Conservation (phyloP, 2,113 vertebrate genomes). For the Burhinus bistriatus region DNA sequence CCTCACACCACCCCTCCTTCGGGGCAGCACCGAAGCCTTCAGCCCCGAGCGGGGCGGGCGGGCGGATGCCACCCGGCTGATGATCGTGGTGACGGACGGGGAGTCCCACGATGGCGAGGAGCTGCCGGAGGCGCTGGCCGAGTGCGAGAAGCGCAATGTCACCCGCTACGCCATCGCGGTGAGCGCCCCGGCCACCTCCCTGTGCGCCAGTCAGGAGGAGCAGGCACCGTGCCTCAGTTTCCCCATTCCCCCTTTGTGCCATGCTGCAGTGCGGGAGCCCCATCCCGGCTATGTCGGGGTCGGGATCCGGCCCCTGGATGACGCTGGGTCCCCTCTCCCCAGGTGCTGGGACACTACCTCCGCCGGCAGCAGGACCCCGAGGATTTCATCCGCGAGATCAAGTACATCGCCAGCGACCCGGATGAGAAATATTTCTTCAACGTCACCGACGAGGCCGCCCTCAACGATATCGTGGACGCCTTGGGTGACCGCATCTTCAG, state of each 20-base stretch:
- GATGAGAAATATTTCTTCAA: constrained; percentile 96
- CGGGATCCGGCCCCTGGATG: too few species aligned
- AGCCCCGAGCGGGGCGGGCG: constrained; percentile 81
- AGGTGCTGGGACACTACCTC: constrained; percentile 95
- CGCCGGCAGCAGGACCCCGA: constrained; percentile 89
- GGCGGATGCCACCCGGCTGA: constrained; percentile 84
- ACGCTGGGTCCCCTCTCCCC: not conserved
- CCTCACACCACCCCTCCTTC: not conserved
- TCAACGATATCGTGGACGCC: constrained; percentile 94
- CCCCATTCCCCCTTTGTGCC: not conserved
- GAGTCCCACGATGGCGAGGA: constrained; percentile 95
- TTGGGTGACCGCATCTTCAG: constrained; percentile 94
- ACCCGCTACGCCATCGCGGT: constrained; percentile 92
- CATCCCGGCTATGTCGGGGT: rapidly evolving
- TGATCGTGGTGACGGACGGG: constrained; percentile 95
- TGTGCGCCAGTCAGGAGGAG: too few species aligned
- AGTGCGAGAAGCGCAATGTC: constrained; percentile 86
- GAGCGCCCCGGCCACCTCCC: constrained; percentile 15
- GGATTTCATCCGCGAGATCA: constrained; percentile 91
- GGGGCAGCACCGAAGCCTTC: constrained; percentile 87
- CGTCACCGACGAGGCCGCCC: constrained; percentile 90
- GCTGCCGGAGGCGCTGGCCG: constrained; percentile 78
- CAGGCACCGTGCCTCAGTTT: not conserved
- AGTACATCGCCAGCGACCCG: constrained; percentile 90
- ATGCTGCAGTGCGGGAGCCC: not conserved